Base-by-base conservation (phyloP, 2,888 invertebrate species). In the Psylliodes chrysocephalus region DNA sequence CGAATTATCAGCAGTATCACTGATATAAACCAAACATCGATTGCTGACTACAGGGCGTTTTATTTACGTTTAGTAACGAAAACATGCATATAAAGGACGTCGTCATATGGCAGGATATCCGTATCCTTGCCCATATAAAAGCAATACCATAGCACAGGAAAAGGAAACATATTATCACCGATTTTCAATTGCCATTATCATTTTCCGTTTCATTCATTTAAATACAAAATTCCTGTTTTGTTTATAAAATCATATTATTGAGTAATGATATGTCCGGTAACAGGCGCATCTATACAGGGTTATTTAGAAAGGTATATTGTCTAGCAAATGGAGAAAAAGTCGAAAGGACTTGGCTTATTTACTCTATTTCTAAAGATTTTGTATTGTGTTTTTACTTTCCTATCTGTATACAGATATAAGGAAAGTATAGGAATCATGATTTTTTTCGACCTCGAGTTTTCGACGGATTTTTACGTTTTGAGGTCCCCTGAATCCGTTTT, bases 161-260 rank as follows among this genome's bases (percentile, higher is more conserved):
- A 78, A 79, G 80, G 81, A 80, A 80, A 79, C 75, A 77, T 77
- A 80, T 81, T 81, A 81, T 81, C 80, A 78, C 73, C 78, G 78
- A 80, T 80, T 81, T 81, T 79, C 80, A 80, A 80, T 80, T 79
- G 79, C 77, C 75, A 77, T 77, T 77, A 79, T 77, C 77, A 74
- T 77, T 81, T 81, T 79, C 79, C 78, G 78, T 77, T 77, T 71
- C 70, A 69, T 73, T 74, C 72, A 71, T 65, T 69, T 66, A 72
- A 73, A 72, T 74, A 72, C 73, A 73, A 74, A 74, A 73, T 68
- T 74, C 71, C 71, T 74, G 70, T 71, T 67, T 66, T 64, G 66
- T 64, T 60, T 57, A 61, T 33, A 60, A 64, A 64, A 63, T 56
- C 47, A 44, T 63, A 56, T 60, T 49, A 60, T 66, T 53, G 54